Percentiles rank a stretch among this genome's conserved stretches.
These are phyloP conservation scores for Polypedilum pembai DNA, from an alignment of 1,140 invertebrate genomes.

Conservation along the genomic window DNA sequence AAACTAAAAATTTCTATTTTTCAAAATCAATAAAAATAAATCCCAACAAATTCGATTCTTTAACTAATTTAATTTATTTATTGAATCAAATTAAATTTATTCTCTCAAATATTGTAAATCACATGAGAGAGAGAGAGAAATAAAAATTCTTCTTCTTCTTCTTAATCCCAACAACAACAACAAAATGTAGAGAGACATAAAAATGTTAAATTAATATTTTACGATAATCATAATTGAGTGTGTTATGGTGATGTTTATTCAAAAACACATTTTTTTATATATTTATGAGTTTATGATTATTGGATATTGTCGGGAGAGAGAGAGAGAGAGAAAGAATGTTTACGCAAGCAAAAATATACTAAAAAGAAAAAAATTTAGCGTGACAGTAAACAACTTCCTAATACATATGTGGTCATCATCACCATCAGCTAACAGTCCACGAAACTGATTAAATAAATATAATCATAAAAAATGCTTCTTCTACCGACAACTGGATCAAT, in stretches of 20 bases:
- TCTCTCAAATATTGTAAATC: too few species aligned
- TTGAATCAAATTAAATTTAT: too few species aligned
- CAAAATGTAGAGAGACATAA: too few species aligned
- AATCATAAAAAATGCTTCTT: neutral
- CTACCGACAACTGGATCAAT: neutral
- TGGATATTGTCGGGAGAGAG: neutral
- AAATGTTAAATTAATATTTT: neutral
- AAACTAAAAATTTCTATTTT: too few species aligned
- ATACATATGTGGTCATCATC: neutral
- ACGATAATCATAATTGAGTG: conserved; percentile 10
- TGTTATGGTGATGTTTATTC: neutral
- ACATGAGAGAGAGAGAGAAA: too few species aligned
- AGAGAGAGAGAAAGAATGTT: too few species aligned
- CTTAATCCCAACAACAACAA: too few species aligned
- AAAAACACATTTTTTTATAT: neutral
- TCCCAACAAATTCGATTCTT: too few species aligned
- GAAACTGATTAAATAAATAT: conserved; percentile 14
- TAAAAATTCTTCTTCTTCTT: too few species aligned
- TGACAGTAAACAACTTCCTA: neutral
- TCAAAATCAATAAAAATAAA: too few species aligned
- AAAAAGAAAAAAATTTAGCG: neutral
- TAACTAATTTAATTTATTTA: too few species aligned
- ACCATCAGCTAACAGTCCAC: neutral
- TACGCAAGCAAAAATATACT: neutral
- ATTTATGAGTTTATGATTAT: conserved; percentile 19